phyloP scores from a whole-genome alignment of 2,113 vertebrate genomes.

The Microcebus lehilahytsara region DNA sequence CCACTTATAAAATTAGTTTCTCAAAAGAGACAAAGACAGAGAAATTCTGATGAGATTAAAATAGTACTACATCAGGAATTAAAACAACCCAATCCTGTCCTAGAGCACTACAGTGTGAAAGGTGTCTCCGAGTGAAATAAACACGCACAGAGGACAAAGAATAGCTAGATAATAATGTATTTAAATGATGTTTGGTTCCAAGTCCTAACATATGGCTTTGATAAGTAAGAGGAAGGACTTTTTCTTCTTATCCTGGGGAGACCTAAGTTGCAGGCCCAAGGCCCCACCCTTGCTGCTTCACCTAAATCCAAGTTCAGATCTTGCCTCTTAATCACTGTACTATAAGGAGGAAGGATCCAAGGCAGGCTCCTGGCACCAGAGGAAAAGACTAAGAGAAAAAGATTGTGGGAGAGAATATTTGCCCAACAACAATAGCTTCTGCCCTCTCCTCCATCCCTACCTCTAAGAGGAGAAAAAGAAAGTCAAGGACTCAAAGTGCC shows the following conservation, averaged over 20 bases:
- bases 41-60: slow-evolving; percentile 15
- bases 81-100: not conserved
- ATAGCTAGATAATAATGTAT: not conserved
- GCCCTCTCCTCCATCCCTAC: not conserved
- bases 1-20: slow-evolving; percentile 2
- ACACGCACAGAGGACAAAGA: not conserved
- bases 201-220: not conserved
- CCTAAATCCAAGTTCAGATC: not conserved
- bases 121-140: not conserved
- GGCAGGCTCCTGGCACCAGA: not conserved
- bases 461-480: not conserved
- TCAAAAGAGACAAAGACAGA: not conserved
- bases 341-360: not conserved
- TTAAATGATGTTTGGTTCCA: not conserved
- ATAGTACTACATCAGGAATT: not conserved
- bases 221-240: not conserved
- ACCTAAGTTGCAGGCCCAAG: not conserved
- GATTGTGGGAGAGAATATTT: not conserved
- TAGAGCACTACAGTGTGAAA: not conserved
- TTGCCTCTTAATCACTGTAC: not conserved
- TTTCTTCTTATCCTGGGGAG: not conserved
- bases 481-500: not conserved
- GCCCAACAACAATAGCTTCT: not conserved
- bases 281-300: not conserved
- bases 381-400: not conserved